Base-by-base conservation (phyloP, 2,888 invertebrate species). In the Rhaphigaster nebulosa region DNA sequence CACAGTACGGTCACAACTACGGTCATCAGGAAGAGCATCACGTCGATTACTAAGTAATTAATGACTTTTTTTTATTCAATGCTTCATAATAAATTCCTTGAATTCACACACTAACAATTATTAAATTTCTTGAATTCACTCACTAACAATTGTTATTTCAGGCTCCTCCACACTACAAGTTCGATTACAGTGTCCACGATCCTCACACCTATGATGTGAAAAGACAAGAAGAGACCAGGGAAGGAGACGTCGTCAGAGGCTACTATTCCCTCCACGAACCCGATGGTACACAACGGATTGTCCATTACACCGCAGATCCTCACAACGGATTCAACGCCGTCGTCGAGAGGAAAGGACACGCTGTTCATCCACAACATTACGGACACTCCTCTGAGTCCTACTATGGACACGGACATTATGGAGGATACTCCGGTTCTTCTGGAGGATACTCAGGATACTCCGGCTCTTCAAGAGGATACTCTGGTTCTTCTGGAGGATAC, bases 251-350 rank as follows among this genome's bases (percentile, higher is more conserved):
- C 6, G 84, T 84, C 84, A 45, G n/a, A 15, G 84, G 84, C 23
- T 84, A 84, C 84, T 84, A 84, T 15, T 84, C 84, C n/a, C 84
- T 84, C 45, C 5, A 45, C 45, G 84, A 84, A 50, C 84, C 84
- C 84, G 84, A 84, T 45, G 84, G 84, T 23, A 84, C 84, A 45
- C 45, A 84, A 23, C 45, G 84, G 84, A 84, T 84, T 50, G 84
- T 84, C 84, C 84, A 84, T 50, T 84, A 84, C 84, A 84, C 84
- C 26, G 84, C 84, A 1, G 84, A 84, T 13, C 12, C 26, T 26
- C 54, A 91, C 10, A 90, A 91, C 56, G 91, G 91, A 6, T 91
- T 91, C 91, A 91, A 91, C 91, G 91, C 87, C 88, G 91, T 89
- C 54, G 91, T 91, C 50, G 89, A 91, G 87, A 89, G 89, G 41